Evolutionary conservation across 2,888 invertebrate genomes (phyloP), one percentile per base, ranked within the genome.

Genomic region (Tenodera sinensis): DNA sequence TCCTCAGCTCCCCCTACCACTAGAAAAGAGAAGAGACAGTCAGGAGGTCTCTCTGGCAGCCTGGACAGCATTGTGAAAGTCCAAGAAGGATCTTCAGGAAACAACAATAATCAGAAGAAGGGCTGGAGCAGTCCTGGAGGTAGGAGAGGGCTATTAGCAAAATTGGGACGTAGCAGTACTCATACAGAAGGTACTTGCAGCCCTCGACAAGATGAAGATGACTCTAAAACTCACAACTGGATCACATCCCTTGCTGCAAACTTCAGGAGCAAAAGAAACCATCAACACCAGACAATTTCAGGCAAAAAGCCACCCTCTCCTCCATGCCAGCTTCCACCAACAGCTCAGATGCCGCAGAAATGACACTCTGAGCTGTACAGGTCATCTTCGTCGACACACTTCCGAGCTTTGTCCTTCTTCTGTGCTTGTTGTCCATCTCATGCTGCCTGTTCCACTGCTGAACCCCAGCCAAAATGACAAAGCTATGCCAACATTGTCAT

Each of bases 201-300:
- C n/a, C 83, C 85, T 6, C 85, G n/a, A 25, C 28, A 83, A 20
- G n/a, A 28, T 42, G 92, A 92, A 3, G 91, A 90, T 54, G 34
- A 27, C 25, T 20, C 34, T n/a, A 84, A 42, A 12, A 92, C 92
- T 28, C 92, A 92, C 89, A 92, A 93, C 8, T 93, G 93, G 93
- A 93, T 93, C 85, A 93, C 93, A 0, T 93, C 93, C 25, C 88
- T 93, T 88, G 92, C 93, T 8, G 92, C 93, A 25, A 93, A 93
- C 88, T 93, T 93, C 89, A 92, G 93, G 14, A 92, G 93, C 14
- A 89, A 86, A 54, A 89, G 85, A 25, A 42, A 28, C 27, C 85
- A 0, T 28, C 86, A 86, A 14, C 71, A 28, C n/a, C 85, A 47
- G 15, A 20, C 54, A 71, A 15, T 71, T 20, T 71, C 54, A 71